Conservation (phyloP, 2,888 invertebrate genomes). For the Incurvaria masculella region DNA sequence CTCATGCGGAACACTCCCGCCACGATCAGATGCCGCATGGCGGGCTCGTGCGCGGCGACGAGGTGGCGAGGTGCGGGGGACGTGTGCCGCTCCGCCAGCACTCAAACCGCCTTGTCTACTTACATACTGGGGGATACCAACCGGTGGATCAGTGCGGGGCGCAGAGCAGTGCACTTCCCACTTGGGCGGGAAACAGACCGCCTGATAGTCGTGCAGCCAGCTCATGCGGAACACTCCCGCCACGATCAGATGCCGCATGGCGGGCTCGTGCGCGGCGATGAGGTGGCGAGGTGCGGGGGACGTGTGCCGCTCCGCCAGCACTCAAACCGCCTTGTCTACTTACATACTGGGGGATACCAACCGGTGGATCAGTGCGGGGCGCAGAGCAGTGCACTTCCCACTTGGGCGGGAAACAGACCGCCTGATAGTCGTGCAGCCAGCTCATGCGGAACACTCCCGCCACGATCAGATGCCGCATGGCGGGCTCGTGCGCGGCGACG, state of each 20-base stretch:
- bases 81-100: too few species aligned
- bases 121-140: too few species aligned
- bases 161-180: too few species aligned
- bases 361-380: background rate
- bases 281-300: too few species aligned
- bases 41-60: constrained; percentile 30
- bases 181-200: constrained; percentile 34
- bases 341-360: too few species aligned
- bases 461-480: constrained; percentile 23
- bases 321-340: too few species aligned
- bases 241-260: constrained; percentile 30
- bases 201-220: constrained; percentile 47
- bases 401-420: constrained; percentile 34
- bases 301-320: too few species aligned
- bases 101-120: too few species aligned
- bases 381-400: constrained; percentile 16
- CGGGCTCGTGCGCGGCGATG: constrained; percentile 30
- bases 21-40: constrained; percentile 30
- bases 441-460: constrained; percentile 33
- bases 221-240: constrained; percentile 34
- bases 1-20: constrained; percentile 34
- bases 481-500: constrained; percentile 30
- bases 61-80: too few species aligned
- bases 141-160: too few species aligned
- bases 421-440: constrained; percentile 47